Evolutionary conservation across 2,113 vertebrate species (phyloP), one percentile per base, ranked within the genome.

Genomic region (Cygnus buccinator): DNA sequence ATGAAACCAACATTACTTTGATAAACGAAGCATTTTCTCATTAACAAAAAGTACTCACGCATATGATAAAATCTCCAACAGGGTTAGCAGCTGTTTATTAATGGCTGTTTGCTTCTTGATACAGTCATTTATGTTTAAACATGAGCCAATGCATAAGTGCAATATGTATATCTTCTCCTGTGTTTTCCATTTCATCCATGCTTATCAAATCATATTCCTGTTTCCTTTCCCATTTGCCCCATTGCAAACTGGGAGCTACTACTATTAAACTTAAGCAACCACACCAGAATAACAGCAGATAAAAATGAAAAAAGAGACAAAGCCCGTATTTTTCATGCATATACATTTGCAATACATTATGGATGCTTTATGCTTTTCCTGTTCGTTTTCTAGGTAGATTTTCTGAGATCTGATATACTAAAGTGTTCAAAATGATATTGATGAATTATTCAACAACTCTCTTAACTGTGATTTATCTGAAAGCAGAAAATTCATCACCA

Each of bases 391-490:
- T 84, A 89, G 46, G 79, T 93, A 48, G 66, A 59, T 97, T 91
- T 96, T 97, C 84, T 71, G 96, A 94, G 80, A 87, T 77, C 33
- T 84, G 93, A 94, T 94, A 89, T 22, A 87, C 52, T 76, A 43
- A 97, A 94, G 78, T 92, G 68, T 83, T 96, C 67, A 93, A 94
- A 97, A 97, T 84, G 6, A 90, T 87, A 92, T 71, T 90, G 94
- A 87, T 91, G 81, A 96, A 89, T 96, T 96, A 98, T 97, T 93
- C 95, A 94, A 88, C 74, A 73, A 84, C 79, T 94, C 77, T 89
- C 94, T 96, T 94, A 96, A 95, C 94, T 95, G 67, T 97, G 92
- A 97, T 97, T 97, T 97, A 97, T 95, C 95, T 90, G 84, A 90
- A 97, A 97, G 50, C 71, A 95, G 81, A 97, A 97, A 94, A 97